Evolutionary conservation across 53 echinoderm and acorn worm species (phyloP), one percentile per base, ranked within the genome.

Genomic region (Holothuria leucospilota): DNA sequence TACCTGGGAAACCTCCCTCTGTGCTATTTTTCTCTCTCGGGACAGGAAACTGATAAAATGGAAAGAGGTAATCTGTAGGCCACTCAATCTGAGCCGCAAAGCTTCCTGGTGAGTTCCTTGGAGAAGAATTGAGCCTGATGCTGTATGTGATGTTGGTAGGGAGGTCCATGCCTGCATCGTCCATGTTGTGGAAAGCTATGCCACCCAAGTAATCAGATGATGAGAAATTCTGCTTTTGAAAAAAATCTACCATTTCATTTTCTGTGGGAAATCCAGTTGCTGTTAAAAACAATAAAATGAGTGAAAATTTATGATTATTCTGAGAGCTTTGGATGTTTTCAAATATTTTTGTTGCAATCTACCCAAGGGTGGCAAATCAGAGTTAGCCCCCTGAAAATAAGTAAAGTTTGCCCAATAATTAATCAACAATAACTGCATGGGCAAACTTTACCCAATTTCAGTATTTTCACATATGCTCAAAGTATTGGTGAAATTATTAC

Each of bases 11-110:
- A 0, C 95, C 95, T 67, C 95, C 92, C 63, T 69, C 73, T 73
- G 69, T 27, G 8, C 81, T 63, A 18, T 92, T 75, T 62, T 87
- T 92, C 52, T 92, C 87, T 49, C 94, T 89, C 28, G 94, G 94
- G 61, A 90, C 86, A n/a, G 94, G 94, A 46, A 94, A 68, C 62
- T 89, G 94, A 52, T 87, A 92, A n/a, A 90, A 85, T 84, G 95
- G 95, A 65, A 85, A 92, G 15, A 85, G 85, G 23, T 71, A 56
- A 62, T 84, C 72, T 1, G 95, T 94, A 34, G 87, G 82, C 95
- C 95, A 94, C 82, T 84, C 86, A 9, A 80, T 66, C 68, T 68
- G 79, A 20, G 77, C 49, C 13, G 52, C 58, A 69, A 60, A 41
- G 20, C 68, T 39, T 8, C 25, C 15, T 5, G 91, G 87, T 25